Conservation (phyloP, 1,140 invertebrate genomes). For the Sogatella furcifera region DNA sequence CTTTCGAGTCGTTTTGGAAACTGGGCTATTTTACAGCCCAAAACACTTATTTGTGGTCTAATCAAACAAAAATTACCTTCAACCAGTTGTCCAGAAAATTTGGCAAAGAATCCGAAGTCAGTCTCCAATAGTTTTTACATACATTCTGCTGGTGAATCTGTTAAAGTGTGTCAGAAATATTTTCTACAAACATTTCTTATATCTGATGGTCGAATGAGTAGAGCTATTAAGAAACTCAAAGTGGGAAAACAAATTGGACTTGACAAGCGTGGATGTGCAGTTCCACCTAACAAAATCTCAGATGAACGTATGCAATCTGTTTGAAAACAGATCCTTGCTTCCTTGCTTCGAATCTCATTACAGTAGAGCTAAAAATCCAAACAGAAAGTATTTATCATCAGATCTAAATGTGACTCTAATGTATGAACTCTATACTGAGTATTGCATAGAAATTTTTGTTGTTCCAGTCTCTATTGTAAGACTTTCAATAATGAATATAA, state of each 20-base stretch:
- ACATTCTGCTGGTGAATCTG: not conserved
- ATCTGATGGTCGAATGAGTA: conserved; percentile 7
- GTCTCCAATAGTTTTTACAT: too few species aligned
- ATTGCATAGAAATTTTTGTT: conserved; percentile 14
- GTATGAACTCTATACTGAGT: conserved; percentile 34
- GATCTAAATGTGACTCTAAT: conserved; percentile 37
- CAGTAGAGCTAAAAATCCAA: conserved; percentile 33
- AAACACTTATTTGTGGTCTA: conserved; percentile 9
- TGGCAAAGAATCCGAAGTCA: too few species aligned
- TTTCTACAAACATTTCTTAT: conserved; percentile 3
- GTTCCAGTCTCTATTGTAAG: too few species aligned
- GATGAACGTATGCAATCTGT: not conserved
- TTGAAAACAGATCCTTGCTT: conserved; percentile 2
- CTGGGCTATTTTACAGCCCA: conserved; percentile 1
- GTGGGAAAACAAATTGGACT: not conserved
- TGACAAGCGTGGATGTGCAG: conserved; percentile 7
- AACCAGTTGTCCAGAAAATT: too few species aligned
- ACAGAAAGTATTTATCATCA: conserved; percentile 35
- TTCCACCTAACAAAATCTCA: conserved; percentile 5
- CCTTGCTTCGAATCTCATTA: conserved; percentile 15
- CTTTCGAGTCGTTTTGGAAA: conserved; percentile 11
- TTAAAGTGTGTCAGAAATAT: conserved; percentile 6
- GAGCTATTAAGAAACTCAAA: conserved; percentile 2
- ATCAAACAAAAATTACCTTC: conserved; percentile 7
- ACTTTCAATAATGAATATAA: too few species aligned